These are phyloP conservation scores for Phrynocephalus versicolor DNA, from an alignment of 2,113 vertebrate genomes.

Conservation along the genomic window DNA sequence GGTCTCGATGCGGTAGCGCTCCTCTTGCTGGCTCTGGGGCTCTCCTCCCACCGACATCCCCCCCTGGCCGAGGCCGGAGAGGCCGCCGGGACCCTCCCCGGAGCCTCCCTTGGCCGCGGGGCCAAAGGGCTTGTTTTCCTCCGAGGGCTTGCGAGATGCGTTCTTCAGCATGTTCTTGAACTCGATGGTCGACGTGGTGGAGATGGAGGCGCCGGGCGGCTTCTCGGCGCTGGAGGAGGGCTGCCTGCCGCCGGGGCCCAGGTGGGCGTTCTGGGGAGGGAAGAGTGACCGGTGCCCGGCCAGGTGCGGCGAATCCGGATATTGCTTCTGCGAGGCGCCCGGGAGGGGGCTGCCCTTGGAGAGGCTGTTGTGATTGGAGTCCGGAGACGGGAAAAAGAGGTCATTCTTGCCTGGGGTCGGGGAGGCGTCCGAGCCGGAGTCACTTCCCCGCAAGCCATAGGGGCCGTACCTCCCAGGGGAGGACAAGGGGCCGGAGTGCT, in stretches of 20 bases:
- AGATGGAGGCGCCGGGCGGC: slow-evolving; percentile 69
- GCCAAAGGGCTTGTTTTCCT: slow-evolving; percentile 75
- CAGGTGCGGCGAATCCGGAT: slow-evolving; percentile 73
- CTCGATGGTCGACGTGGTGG: slow-evolving; percentile 78
- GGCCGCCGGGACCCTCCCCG: slow-evolving; percentile 41
- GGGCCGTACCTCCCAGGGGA: slow-evolving; percentile 71
- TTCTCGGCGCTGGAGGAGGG: slow-evolving; percentile 65
- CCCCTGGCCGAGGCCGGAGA: slow-evolving; percentile 49
- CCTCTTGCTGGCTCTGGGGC: slow-evolving; percentile 65
- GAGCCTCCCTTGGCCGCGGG: slow-evolving; percentile 62
- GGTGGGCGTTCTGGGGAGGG: slow-evolving; percentile 66
- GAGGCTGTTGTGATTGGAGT: slow-evolving; percentile 75
- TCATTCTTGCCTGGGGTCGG: slow-evolving; percentile 76
- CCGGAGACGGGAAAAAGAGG: slow-evolving; percentile 72
- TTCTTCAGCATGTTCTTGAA: slow-evolving; percentile 87
- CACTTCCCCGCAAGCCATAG: slow-evolving; percentile 69
- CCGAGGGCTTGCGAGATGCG: slow-evolving; percentile 77
- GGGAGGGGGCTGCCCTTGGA: slow-evolving; percentile 63
- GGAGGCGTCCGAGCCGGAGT: slow-evolving; percentile 68
- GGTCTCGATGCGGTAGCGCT: slow-evolving; percentile 93
- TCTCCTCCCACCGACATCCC: slow-evolving; percentile 46
- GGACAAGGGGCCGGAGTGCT: slow-evolving; percentile 64
- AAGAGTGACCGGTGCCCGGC: slow-evolving; percentile 72
- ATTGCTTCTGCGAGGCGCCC: slow-evolving; percentile 72
- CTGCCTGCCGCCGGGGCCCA: slow-evolving; percentile 53